A percentile compares a stretch with the other conserved stretches of the same genome.
Evolutionary conservation across 2,888 invertebrate species (phyloP).

Genomic region (Artemia sinica): DNA sequence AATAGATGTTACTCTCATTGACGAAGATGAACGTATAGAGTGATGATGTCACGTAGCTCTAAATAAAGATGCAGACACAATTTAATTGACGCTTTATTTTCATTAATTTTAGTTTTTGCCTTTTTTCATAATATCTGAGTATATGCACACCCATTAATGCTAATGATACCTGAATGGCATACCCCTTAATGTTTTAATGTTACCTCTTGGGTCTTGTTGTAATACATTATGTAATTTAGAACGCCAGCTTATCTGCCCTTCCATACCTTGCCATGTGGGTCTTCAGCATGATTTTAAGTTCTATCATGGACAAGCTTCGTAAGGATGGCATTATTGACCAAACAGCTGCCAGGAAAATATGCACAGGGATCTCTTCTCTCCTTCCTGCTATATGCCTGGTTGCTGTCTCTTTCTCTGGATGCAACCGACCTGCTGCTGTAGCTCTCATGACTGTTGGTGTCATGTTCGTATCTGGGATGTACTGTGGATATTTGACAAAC

Average conservation of each 20-base stretch:
- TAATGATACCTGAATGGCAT: too few relatives aligned
- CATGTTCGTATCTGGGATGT: constrained; percentile 46
- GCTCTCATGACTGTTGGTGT: constrained; percentile 44
- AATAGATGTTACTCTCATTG: too few relatives aligned
- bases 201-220: too few relatives aligned
- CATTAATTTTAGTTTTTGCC: too few relatives aligned
- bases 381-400: constrained; percentile 44
- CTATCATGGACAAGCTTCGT: constrained; percentile 46
- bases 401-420: constrained; percentile 45
- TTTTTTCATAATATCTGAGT: too few relatives aligned
- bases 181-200: too few relatives aligned
- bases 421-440: constrained; percentile 42
- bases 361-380: constrained; percentile 34
- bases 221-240: constrained; percentile 33
- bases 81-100: too few relatives aligned
- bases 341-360: constrained; percentile 21
- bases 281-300: constrained; percentile 51
- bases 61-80: too few relatives aligned
- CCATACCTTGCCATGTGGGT: constrained; percentile 64
- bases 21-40: too few relatives aligned
- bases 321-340: constrained; percentile 25
- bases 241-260: constrained; percentile 52
- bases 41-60: too few relatives aligned
- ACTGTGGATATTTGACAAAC: constrained; percentile 50
- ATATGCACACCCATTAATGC: too few relatives aligned